Percentiles rank a stretch among this genome's conserved stretches.
Conservation (phyloP, 1,140 invertebrate species). For the Drosophila nebulosa region DNA sequence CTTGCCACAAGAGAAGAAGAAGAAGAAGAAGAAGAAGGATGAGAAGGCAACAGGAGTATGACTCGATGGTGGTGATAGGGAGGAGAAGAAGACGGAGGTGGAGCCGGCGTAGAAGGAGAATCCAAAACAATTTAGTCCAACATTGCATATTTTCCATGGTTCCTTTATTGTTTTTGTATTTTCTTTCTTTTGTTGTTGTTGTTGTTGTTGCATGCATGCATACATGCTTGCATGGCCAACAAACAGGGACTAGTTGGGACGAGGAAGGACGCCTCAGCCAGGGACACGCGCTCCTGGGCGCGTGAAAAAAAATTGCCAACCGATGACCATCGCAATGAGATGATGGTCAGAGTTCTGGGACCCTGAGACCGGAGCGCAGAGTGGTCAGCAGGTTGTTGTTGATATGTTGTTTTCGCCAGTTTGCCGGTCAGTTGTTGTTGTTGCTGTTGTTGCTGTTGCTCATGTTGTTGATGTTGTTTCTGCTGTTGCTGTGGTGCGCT, state of each 20-base stretch:
- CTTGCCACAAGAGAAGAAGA: conserved; percentile 10
- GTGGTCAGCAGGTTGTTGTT: conserved; percentile 70
- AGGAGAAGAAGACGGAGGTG: not conserved
- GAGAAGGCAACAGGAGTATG: not conserved
- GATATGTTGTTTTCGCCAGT: conserved; percentile 66
- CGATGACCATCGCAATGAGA: conserved; percentile 38
- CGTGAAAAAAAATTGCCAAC: conserved; percentile 46
- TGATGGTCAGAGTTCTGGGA: conserved; percentile 30
- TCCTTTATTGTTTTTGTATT: not conserved
- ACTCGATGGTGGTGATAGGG: not conserved
- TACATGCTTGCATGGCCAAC: not conserved
- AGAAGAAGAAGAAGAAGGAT: not conserved
- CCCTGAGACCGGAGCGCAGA: not conserved
- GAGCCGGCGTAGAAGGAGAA: not conserved
- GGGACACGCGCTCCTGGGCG: conserved; percentile 58
- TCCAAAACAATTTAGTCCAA: conserved; percentile 45
- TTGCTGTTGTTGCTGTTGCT: conserved; percentile 41
- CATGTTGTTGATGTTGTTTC: conserved; percentile 25
- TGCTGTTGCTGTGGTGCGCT: conserved; percentile 45
- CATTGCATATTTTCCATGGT: conserved; percentile 47
- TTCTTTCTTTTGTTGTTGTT: too few relatives aligned
- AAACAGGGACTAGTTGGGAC: not conserved
- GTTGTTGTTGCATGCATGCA: conserved; percentile 6
- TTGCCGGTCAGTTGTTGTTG: conserved; percentile 26
- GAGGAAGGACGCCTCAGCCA: not conserved